Base-by-base conservation (phyloP, 2,888 invertebrate species). In the Artemia sp. region DNA sequence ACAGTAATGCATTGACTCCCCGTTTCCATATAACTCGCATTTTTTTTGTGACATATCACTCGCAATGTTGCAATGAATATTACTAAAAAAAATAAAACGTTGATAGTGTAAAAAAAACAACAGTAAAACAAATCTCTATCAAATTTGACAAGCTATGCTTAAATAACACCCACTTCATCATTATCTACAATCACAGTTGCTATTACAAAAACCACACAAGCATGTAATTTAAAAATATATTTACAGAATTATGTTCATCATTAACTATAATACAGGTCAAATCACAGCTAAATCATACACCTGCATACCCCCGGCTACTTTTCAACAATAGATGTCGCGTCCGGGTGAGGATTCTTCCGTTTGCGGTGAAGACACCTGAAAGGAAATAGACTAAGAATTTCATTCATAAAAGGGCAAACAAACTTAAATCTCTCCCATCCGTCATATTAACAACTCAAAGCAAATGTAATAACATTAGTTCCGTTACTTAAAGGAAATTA, bases 201-300 rank as follows among this genome's bases (percentile, higher is more conserved):
- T 24, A 58, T 19, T 24, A 24, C 14, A 58, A 58, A 58, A n/a
- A n/a, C 14, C 64, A 58, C 64, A 58, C 64, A 9, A 19, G n/a
- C 64, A 58, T 58, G 24, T 19, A 58, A 19, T 24, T 19, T 58
- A 58, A 24, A 58, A 58, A 58, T 58, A 24, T 58, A 58, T 58
- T 58, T 58, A 58, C 64, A 58, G 64, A 58, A 58, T 58, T 58
- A 58, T 58, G 64, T 58, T 19, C 64, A 58, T 58, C 64, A 58
- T 58, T 58, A 58, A 58, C 14, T 58, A 58, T 58, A 58, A 58
- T 58, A 58, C 64, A 58, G 64, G 64, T n/a, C 64, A 58, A 58
- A 58, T 58, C 64, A 58, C 64, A 58, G 64, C 64, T 58, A 38
- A 38, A 38, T 38, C 64, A 24, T 58, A n/a, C 64, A 58, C 64